Percentiles rank a stretch among this genome's conserved stretches.
Evolutionary conservation across 2,797 vertebrate species (phyloP).

Genomic region (Lepus townsendii): DNA sequence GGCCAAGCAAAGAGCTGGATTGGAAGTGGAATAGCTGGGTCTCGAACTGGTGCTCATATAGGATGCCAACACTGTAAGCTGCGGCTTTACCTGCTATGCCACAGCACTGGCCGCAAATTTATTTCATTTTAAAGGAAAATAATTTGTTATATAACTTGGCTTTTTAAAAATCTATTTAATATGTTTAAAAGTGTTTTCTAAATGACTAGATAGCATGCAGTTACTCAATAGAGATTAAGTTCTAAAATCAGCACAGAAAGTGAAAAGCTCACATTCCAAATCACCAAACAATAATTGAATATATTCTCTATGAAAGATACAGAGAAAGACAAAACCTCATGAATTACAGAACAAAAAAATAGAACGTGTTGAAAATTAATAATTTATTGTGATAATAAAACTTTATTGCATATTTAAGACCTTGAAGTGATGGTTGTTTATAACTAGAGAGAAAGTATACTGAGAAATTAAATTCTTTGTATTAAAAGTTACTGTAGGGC

Average conservation of each 20-base stretch:
- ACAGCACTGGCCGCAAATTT: not conserved
- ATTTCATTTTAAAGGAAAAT: not conserved
- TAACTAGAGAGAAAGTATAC: not conserved
- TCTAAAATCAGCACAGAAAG: slow-evolving; percentile 33
- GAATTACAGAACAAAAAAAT: slow-evolving; percentile 37
- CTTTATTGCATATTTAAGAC: not conserved
- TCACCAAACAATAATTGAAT: not conserved
- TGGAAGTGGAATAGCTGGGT: too few species aligned
- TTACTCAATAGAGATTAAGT: not conserved
- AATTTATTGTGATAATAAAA: slow-evolving; percentile 11
- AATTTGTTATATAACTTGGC: not conserved
- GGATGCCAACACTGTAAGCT: too few species aligned
- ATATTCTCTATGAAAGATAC: not conserved
- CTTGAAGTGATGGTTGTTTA: not conserved
- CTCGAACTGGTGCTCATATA: too few species aligned
- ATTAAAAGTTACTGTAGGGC: not conserved
- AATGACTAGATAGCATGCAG: not conserved
- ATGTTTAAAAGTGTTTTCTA: not conserved
- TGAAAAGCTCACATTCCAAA: not conserved
- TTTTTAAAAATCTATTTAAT: slow-evolving; percentile 15
- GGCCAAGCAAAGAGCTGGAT: too few species aligned
- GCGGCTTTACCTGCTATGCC: too few species aligned
- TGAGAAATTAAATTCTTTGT: not conserved
- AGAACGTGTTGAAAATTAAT: not conserved
- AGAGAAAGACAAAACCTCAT: not conserved